These are phyloP conservation scores for Urocolius indicus DNA, from an alignment of 2,113 vertebrate genomes.

Conservation along the genomic window DNA sequence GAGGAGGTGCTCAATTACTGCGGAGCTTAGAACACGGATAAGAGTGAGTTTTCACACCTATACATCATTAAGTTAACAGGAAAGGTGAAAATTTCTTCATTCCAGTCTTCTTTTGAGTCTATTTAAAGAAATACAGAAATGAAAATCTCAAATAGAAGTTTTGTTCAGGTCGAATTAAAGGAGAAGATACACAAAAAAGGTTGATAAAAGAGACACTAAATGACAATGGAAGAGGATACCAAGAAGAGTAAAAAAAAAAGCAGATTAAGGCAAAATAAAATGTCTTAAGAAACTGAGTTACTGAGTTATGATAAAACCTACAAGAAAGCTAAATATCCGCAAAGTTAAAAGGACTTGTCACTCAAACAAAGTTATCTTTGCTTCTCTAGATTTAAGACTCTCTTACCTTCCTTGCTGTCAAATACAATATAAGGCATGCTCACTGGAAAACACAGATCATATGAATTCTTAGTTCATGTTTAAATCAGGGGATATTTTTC, in stretches of 20 bases:
- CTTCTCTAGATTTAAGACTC: background rate
- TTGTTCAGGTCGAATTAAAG: background rate
- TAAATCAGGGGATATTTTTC: background rate
- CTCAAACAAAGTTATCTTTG: background rate
- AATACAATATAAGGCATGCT: background rate
- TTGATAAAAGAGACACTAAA: too few relatives aligned
- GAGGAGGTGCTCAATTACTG: background rate
- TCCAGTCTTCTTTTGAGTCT: background rate
- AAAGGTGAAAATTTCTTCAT: background rate
- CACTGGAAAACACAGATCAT: background rate
- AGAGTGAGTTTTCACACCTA: background rate
- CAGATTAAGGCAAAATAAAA: background rate
- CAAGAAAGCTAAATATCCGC: background rate
- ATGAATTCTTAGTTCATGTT: background rate
- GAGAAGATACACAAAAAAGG: background rate
- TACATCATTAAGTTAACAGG: background rate
- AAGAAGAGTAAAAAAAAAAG: background rate
- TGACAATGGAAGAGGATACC: background rate
- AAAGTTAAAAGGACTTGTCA: background rate
- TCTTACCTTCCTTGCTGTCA: background rate
- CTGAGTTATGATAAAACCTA: background rate
- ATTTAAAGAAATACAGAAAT: background rate
- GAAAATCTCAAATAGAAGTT: background rate
- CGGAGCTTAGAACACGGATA: background rate
- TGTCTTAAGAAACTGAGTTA: background rate